A percentile compares a stretch with the other conserved stretches of the same genome.
Conservation (phyloP, 2,113 vertebrate genomes). For the Sylvietta virens region DNA sequence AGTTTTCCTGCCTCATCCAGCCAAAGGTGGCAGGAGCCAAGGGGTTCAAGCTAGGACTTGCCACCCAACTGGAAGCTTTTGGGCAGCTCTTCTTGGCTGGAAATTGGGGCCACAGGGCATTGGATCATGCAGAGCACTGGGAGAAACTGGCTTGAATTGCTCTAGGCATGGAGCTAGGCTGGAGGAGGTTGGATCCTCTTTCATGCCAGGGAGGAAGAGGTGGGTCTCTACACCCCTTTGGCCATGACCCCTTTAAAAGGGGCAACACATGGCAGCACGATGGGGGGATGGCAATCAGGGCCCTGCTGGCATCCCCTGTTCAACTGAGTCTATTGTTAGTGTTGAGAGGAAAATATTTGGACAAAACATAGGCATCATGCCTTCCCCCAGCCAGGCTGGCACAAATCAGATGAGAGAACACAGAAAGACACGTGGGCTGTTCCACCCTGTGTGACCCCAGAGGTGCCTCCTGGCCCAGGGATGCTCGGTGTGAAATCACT, state of each 20-base stretch:
- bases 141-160: background rate
- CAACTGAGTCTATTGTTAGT: background rate
- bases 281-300: background rate
- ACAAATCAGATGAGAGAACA: background rate
- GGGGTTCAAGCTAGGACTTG: background rate
- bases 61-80: background rate
- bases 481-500: background rate
- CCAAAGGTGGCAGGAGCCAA: background rate
- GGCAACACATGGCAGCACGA: background rate
- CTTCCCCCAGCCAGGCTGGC: background rate
- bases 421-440: background rate
- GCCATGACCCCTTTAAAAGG: background rate
- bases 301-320: background rate
- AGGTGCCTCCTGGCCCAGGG: background rate
- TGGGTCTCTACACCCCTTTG: background rate
- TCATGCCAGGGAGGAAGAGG: background rate
- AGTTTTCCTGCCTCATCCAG: background rate
- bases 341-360: background rate
- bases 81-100: background rate
- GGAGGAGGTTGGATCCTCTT: background rate
- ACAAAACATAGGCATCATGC: background rate
- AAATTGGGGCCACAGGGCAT: background rate
- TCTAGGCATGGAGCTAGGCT: background rate
- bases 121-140: background rate
- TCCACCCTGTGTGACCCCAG: background rate